These are phyloP conservation scores for Aleiodes leptofemur DNA, from an alignment of 2,888 invertebrate species.

Conservation along the genomic window DNA sequence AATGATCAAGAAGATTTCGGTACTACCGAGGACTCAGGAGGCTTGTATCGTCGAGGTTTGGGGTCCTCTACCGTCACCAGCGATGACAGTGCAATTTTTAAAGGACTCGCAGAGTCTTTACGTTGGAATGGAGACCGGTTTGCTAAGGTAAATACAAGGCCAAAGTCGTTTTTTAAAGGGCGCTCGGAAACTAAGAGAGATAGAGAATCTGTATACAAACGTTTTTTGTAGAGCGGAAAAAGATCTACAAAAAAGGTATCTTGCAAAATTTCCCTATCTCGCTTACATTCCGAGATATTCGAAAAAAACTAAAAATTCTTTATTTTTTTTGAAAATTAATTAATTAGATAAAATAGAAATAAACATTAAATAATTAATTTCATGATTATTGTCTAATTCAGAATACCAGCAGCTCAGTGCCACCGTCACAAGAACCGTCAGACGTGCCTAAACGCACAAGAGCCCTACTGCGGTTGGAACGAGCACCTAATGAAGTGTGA, in stretches of 20 bases:
- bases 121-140: slow-evolving; percentile 68
- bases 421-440: slow-evolving; percentile 82
- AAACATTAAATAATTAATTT: too few species aligned
- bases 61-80: slow-evolving; percentile 80
- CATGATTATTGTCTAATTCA: slow-evolving; percentile 61
- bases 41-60: slow-evolving; percentile 92
- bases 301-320: too few species aligned
- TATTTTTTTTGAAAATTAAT: neutral
- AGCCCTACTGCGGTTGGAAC: slow-evolving; percentile 98
- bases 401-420: slow-evolving; percentile 88
- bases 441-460: slow-evolving; percentile 89
- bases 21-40: slow-evolving; percentile 82
- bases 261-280: too few species aligned
- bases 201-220: too few species aligned
- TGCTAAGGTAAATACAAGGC: slow-evolving; percentile 61
- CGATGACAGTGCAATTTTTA: slow-evolving; percentile 84
- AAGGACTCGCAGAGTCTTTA: slow-evolving; percentile 83
- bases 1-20: slow-evolving; percentile 87
- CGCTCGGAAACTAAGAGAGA: too few species aligned
- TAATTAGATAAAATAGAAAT: too few species aligned
- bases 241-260: too few species aligned
- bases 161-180: neutral
- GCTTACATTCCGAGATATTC: too few species aligned
- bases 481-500: slow-evolving; percentile 85
- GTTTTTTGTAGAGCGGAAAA: too few species aligned